Evolutionary conservation across 2,797 vertebrate species (phyloP).

Genomic region (Neosalanx taihuensis): DNA sequence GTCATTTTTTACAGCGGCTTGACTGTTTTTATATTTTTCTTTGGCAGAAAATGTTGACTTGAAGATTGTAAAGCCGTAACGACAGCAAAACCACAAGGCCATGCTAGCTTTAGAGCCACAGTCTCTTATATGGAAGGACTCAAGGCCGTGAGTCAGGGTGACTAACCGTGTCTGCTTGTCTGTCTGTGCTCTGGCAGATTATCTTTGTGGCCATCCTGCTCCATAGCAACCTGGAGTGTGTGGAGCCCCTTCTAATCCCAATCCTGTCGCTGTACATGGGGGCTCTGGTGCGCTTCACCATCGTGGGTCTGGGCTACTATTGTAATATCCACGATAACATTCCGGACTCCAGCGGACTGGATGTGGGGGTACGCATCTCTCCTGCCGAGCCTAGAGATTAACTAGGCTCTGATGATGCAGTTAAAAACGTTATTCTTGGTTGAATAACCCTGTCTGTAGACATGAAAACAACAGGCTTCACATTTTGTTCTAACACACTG

Average conservation of each 20-base stretch:
- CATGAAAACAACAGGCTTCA: too few species aligned
- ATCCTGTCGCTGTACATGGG: constrained; percentile 98
- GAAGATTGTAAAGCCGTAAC: not conserved
- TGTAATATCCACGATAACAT: constrained; percentile 90
- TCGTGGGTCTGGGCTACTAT: constrained; percentile 93
- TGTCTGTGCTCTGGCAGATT: constrained; percentile 71
- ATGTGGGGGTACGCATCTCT: constrained; percentile 82
- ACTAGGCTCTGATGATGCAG: not conserved
- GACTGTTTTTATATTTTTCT: too few species aligned
- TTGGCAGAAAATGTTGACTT: too few species aligned
- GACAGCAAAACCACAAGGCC: not conserved
- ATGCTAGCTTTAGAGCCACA: not conserved
- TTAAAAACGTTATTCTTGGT: not conserved
- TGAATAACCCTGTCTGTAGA: too few species aligned
- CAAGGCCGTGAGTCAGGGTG: not conserved
- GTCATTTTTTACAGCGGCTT: too few species aligned
- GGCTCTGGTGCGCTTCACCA: constrained; percentile 90
- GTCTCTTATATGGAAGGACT: too few species aligned
- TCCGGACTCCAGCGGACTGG: constrained; percentile 88
- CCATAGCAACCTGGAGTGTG: constrained; percentile 93
- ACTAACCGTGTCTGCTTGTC: not conserved
- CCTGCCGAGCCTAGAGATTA: not conserved
- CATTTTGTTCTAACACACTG: too few species aligned
- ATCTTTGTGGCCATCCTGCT: constrained; percentile 96
- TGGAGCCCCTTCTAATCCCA: constrained; percentile 93